Conservation (phyloP, 2,113 vertebrate species). For the Platichthys flesus region DNA sequence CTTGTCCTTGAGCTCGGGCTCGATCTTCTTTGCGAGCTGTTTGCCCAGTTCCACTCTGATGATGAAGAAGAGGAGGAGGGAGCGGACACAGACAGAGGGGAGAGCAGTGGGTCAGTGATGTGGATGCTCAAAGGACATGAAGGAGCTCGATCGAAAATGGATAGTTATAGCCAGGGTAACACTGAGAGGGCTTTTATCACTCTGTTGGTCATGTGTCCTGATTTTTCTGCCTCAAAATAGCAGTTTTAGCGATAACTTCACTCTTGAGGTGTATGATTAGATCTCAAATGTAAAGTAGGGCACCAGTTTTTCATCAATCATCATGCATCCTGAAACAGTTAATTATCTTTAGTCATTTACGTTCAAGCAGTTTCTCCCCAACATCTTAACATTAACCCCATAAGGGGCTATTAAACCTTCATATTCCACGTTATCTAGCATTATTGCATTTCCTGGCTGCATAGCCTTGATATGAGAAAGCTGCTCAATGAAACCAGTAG, state of each 20-base stretch:
- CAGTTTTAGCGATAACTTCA: background rate
- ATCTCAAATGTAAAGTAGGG: no score
- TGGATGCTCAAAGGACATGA: background rate
- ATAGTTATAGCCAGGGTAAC: no score
- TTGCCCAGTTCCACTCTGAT: slow-evolving; percentile 96
- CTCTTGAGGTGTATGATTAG: background rate
- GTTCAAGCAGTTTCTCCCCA: no score
- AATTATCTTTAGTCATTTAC: no score
- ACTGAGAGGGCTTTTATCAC: background rate
- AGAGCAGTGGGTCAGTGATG: background rate
- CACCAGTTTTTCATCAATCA: no score
- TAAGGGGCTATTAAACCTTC: no score
- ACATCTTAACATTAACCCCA: no score
- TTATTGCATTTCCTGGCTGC: background rate
- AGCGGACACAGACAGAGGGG: background rate
- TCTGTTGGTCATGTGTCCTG: background rate
- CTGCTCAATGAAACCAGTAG: background rate
- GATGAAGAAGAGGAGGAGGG: background rate
- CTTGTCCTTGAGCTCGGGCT: slow-evolving; percentile 90
- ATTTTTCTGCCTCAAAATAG: background rate
- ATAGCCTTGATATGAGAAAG: background rate
- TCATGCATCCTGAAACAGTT: no score
- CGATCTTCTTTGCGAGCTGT: slow-evolving; percentile 96
- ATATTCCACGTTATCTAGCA: no score
- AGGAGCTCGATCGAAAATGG: background rate